phyloP scores from a whole-genome alignment of 2,888 invertebrate genomes.

The Lathronympha strigana region DNA sequence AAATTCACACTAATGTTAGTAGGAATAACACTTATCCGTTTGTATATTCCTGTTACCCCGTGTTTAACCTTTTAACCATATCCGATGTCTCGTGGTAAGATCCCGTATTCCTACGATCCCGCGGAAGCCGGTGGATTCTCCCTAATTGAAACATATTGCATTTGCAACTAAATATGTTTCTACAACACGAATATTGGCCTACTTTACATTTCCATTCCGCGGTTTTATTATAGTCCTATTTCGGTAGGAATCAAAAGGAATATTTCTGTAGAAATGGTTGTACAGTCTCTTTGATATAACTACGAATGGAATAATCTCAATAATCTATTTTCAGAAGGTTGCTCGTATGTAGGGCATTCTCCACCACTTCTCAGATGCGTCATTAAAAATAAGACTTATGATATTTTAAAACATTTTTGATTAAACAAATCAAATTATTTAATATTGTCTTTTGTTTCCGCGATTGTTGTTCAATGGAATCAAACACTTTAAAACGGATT shows the following conservation, averaged over 20 bases:
- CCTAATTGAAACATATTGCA: constrained; percentile 24
- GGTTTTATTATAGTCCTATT: constrained; percentile 13
- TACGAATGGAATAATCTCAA: too few relatives aligned
- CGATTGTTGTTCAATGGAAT: too few relatives aligned
- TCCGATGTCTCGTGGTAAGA: background rate
- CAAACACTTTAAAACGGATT: too few relatives aligned
- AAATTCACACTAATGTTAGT: too few relatives aligned
- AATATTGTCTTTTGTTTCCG: too few relatives aligned
- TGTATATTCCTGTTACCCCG: background rate
- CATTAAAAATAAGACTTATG: background rate
- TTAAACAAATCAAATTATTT: background rate
- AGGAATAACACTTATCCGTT: background rate
- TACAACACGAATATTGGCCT: background rate
- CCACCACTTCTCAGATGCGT: background rate
- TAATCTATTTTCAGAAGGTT: background rate
- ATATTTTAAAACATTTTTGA: background rate
- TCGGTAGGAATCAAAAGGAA: constrained; percentile 11
- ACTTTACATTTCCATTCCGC: constrained; percentile 15
- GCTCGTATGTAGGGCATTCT: too few relatives aligned
- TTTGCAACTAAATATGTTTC: constrained; percentile 5
- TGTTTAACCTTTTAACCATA: too few relatives aligned
- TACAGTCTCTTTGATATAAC: background rate
- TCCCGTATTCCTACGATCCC: constrained; percentile 9
- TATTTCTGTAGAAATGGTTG: constrained; percentile 1
- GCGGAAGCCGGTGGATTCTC: constrained; percentile 6